phyloP scores from a whole-genome alignment of 2,888 invertebrate species.

The Galerucella nymphaeae region DNA sequence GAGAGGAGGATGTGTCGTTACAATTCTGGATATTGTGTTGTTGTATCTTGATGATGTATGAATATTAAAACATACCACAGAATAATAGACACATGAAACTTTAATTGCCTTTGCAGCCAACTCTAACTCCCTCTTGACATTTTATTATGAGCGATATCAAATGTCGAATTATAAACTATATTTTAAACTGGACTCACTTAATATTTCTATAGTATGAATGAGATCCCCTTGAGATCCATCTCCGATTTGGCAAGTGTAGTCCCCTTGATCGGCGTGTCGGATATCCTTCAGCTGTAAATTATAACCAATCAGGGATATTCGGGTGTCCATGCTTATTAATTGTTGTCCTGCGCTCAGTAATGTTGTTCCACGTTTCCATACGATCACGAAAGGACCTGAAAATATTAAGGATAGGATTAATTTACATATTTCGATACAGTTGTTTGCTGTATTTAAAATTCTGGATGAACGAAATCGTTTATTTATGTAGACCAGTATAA shows the following conservation, averaged over 20 bases:
- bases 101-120: too few species aligned
- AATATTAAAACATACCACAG: background rate
- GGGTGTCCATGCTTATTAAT: constrained; percentile 67
- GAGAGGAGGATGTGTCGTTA: background rate
- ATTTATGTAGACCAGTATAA: too few species aligned
- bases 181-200: constrained; percentile 63
- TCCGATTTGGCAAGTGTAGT: constrained; percentile 70
- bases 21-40: background rate
- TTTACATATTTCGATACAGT: background rate
- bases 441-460: background rate
- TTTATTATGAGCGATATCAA: background rate
- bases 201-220: constrained; percentile 69
- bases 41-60: background rate
- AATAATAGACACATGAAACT: background rate
- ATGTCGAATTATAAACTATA: constrained; percentile 8
- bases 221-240: constrained; percentile 68
- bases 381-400: constrained; percentile 68
- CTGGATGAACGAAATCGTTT: too few species aligned
- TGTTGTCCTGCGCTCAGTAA: constrained; percentile 68
- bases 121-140: background rate
- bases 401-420: constrained; percentile 32
- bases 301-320: constrained; percentile 66
- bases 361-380: constrained; percentile 68
- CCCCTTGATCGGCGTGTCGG: constrained; percentile 68
- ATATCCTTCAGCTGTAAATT: constrained; percentile 68